phyloP scores from a whole-genome alignment of 2,888 invertebrate species.

The Sthenelais limicola region DNA sequence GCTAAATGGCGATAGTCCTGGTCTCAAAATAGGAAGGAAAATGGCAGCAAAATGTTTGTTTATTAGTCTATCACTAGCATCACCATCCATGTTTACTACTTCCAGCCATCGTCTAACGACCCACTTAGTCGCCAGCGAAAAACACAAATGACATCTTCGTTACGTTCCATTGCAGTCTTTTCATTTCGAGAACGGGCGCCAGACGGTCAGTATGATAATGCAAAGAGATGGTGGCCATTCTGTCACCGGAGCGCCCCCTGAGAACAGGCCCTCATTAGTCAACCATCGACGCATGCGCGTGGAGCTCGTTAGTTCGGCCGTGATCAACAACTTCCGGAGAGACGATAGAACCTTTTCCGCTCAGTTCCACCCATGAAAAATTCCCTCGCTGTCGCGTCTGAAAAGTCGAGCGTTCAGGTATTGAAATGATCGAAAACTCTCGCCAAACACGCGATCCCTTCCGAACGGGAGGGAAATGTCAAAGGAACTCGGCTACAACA shows the following conservation, averaged over 20 bases:
- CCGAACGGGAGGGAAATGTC: background rate
- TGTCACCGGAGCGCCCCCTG: background rate
- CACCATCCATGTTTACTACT: too few species aligned
- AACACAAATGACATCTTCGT: constrained; percentile 33
- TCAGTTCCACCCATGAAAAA: constrained; percentile 31
- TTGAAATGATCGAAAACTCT: constrained; percentile 26
- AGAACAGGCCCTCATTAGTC: constrained; percentile 15
- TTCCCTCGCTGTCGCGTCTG: constrained; percentile 8
- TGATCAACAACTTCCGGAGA: constrained; percentile 36
- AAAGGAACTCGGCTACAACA: too few species aligned
- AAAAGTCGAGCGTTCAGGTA: constrained; percentile 35
- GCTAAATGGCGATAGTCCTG: too few species aligned
- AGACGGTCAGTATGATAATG: constrained; percentile 29
- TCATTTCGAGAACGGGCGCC: constrained; percentile 4
- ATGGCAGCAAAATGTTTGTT: too few species aligned
- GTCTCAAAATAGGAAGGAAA: too few species aligned
- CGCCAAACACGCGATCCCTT: background rate
- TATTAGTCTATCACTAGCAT: too few species aligned
- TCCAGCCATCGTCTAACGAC: too few species aligned
- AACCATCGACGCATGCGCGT: constrained; percentile 31
- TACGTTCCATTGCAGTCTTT: background rate
- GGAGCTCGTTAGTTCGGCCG: constrained; percentile 35
- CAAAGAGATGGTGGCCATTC: background rate
- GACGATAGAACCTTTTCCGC: constrained; percentile 36
- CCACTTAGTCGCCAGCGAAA: constrained; percentile 28